Base-by-base conservation (phyloP, 2,113 vertebrate species). In the Phalacrocorax brasilianus region DNA sequence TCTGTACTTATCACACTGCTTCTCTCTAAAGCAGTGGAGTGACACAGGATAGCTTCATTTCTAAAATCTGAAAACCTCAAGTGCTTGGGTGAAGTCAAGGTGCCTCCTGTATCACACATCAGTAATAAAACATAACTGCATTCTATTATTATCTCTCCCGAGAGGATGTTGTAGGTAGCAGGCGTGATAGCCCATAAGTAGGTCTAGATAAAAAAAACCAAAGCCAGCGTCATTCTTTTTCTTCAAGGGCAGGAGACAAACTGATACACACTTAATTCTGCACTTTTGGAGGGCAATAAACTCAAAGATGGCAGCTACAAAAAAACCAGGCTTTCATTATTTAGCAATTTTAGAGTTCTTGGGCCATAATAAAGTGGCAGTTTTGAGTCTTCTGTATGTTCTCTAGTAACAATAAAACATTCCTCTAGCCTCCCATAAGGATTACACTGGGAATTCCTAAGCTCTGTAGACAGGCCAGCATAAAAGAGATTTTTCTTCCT, bases 341-440 rank as follows among this genome's bases (percentile, higher is more conserved):
- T 94, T 91, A 86, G 63, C 55, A 84, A 21, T 93, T 93, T 90
- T 62, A 86, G 63, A 61, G 55, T 91, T 93, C 50, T 74, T 80
- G 24, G 42, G 28, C 75, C 45, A 38, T 38, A 61, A 61, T 38
- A 61, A 61, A 38, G 24, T 52, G 33, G 14, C 81, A 95, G 38
- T 74, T 95, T 91, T 58, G 62, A 92, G 79, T 65, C 45, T 93
- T 92, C 59, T 83, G 1, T 92, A 35, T 77, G 40, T n/a, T 70
- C 17, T 91, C 88, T 45, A 45, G 63, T 45, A 91, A 52, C 63
- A 90, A 92, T 86, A 92, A 96, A 92, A 77, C 42, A 74, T 77
- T 80, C 22, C n/a, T 80, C 65, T 74, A 74, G 13, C 15, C 83
- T 92, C 59, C n/a, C n/a, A 13, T 80, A 93, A 80, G 33, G 17